Conservation (phyloP, 2,888 invertebrate genomes). For the Emmelina monodactyla region DNA sequence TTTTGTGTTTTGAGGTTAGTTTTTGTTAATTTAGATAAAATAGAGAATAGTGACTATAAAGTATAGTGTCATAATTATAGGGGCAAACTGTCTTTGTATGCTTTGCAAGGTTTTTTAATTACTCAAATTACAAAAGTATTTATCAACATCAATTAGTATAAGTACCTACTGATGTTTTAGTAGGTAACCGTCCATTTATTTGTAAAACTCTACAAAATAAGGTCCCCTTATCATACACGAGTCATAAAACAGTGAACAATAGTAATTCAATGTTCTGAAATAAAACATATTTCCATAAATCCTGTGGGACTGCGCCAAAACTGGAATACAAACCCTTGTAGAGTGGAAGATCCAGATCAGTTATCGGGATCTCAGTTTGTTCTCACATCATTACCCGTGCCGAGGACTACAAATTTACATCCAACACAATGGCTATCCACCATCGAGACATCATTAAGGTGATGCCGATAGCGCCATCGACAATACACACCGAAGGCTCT, state of each 20-base stretch:
- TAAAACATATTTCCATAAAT: conserved; percentile 31
- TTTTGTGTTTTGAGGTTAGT: conserved; percentile 23
- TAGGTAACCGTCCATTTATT: too few relatives aligned
- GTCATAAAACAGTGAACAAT: conserved; percentile 32
- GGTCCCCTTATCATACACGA: too few relatives aligned
- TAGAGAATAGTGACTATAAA: too few relatives aligned
- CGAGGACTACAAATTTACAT: conserved; percentile 68
- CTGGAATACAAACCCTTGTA: conserved; percentile 46
- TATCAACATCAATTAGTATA: too few relatives aligned
- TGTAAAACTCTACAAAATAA: too few relatives aligned
- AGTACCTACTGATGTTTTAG: too few relatives aligned
- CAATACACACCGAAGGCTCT: conserved; percentile 29
- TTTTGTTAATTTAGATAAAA: conserved; percentile 22
- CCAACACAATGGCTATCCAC: conserved; percentile 67
- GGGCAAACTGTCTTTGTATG: too few relatives aligned
- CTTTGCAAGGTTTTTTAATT: too few relatives aligned
- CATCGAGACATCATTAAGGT: conserved; percentile 68
- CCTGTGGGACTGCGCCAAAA: conserved; percentile 31
- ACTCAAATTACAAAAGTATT: too few relatives aligned
- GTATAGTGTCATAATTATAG: too few relatives aligned
- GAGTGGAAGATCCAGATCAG: conserved; percentile 57
- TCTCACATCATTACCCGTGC: conserved; percentile 68
- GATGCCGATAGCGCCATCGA: conserved; percentile 64
- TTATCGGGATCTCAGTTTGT: conserved; percentile 65
- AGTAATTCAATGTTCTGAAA: conserved; percentile 32